These are phyloP conservation scores for Sarcophaga subvicina DNA, from an alignment of 2,888 invertebrate species.

Conservation along the genomic window DNA sequence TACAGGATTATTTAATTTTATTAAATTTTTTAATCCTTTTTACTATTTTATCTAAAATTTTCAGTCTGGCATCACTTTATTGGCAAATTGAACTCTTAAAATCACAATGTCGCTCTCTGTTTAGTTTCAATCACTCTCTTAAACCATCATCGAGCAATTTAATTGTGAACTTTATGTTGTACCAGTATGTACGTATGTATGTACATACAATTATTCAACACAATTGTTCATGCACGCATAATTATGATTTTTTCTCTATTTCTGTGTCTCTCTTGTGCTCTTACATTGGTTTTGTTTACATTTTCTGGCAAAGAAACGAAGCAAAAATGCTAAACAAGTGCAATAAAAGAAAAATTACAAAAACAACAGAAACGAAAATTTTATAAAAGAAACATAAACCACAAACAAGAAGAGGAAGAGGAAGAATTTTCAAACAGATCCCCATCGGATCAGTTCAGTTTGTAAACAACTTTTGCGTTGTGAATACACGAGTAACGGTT, in stretches of 20 bases:
- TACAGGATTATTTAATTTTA: too few species aligned
- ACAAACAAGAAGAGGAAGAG: slow-evolving; percentile 27
- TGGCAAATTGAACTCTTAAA: not conserved
- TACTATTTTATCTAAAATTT: not conserved
- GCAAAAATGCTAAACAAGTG: slow-evolving; percentile 38
- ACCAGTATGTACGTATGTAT: too few species aligned
- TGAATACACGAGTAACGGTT: slow-evolving; percentile 54
- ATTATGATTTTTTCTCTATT: too few species aligned
- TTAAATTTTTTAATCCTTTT: too few species aligned
- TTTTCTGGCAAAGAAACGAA: slow-evolving; percentile 12
- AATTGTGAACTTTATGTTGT: not conserved
- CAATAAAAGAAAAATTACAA: slow-evolving; percentile 65
- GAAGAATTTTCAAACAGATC: slow-evolving; percentile 30
- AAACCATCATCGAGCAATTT: not conserved
- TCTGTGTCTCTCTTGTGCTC: slow-evolving; percentile 15
- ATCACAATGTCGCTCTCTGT: not conserved
- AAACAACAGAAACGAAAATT: slow-evolving; percentile 16
- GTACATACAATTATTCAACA: not conserved
- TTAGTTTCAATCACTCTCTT: not conserved
- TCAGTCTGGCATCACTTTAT: not conserved
- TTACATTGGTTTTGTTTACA: slow-evolving; percentile 23
- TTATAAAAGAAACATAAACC: not conserved
- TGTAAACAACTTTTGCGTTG: slow-evolving; percentile 67
- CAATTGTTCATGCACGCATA: not conserved
- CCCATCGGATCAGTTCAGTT: slow-evolving; percentile 52